These are phyloP conservation scores for Dynastes grantii DNA, from an alignment of 2,888 invertebrate species.

Conservation along the genomic window DNA sequence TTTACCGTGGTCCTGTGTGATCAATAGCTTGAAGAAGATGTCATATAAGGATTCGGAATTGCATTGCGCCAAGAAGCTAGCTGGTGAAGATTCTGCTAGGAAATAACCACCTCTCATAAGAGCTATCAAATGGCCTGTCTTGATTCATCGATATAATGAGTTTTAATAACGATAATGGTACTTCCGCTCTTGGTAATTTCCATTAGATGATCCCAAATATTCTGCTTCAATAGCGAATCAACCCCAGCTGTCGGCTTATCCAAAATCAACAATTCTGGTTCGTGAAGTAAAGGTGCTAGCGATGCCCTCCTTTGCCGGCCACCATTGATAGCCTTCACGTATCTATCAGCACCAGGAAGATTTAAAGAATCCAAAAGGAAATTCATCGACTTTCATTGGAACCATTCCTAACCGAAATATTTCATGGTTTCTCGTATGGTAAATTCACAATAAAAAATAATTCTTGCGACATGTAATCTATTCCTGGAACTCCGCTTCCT, in stretches of 20 bases:
- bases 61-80: conserved; percentile 80
- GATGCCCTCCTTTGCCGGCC: conserved; percentile 93
- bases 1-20: conserved; percentile 87
- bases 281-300: conserved; percentile 88
- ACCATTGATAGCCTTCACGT: conserved; percentile 86
- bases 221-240: conserved; percentile 89
- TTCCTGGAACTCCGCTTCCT: conserved; percentile 90
- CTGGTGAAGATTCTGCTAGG: conserved; percentile 88
- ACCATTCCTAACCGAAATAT: conserved; percentile 69
- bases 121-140: conserved; percentile 90
- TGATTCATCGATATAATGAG: conserved; percentile 91
- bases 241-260: conserved; percentile 97
- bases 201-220: conserved; percentile 89
- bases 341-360: conserved; percentile 64
- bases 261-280: conserved; percentile 90
- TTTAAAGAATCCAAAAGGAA: conserved; percentile 67
- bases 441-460: conserved; percentile 69
- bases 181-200: conserved; percentile 83
- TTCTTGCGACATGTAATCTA: conserved; percentile 78
- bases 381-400: conserved; percentile 62
- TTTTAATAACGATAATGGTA: conserved; percentile 89
- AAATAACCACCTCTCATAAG: conserved; percentile 88
- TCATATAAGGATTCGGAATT: conserved; percentile 83
- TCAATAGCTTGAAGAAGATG: conserved; percentile 86
- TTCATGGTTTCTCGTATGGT: conserved; percentile 68